Conservation (phyloP, 1,140 invertebrate genomes). For the Cataglyphis hispanica region DNA sequence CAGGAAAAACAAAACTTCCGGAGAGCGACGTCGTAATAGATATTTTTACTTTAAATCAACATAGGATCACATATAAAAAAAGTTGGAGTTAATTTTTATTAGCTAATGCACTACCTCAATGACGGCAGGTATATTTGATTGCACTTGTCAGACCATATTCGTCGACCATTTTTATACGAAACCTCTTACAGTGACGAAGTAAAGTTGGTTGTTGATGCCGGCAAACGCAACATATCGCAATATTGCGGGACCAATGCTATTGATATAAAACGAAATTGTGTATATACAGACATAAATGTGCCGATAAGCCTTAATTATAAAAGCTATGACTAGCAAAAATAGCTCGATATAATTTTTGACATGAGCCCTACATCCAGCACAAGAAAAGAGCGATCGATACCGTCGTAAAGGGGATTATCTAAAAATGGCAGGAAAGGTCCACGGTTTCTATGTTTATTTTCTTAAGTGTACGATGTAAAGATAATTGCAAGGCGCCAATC, state of each 20-base stretch:
- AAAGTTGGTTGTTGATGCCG: neutral
- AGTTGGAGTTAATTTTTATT: slow-evolving; percentile 27
- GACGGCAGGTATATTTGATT: neutral
- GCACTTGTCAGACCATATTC: neutral
- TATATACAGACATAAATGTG: neutral
- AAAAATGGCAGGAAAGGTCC: slow-evolving; percentile 25
- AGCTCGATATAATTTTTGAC: slow-evolving; percentile 54
- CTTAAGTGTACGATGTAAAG: slow-evolving; percentile 19
- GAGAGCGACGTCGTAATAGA: neutral
- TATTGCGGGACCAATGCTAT: slow-evolving; percentile 53
- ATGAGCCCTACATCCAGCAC: slow-evolving; percentile 36
- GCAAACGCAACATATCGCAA: slow-evolving; percentile 47
- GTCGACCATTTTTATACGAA: slow-evolving; percentile 36
- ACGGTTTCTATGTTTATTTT: slow-evolving; percentile 20
- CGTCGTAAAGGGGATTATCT: neutral
- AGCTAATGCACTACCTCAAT: slow-evolving; percentile 13
- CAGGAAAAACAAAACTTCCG: neutral
- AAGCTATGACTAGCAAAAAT: slow-evolving; percentile 4
- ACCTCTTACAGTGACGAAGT: neutral
- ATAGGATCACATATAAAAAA: neutral
- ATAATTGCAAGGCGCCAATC: slow-evolving; percentile 12
- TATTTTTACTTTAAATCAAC: slow-evolving; percentile 17
- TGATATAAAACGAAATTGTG: slow-evolving; percentile 32
- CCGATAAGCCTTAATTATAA: slow-evolving; percentile 21
- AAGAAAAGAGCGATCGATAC: slow-evolving; percentile 40